Conservation (phyloP, 1,140 invertebrate species). For the Lepidurus apus region DNA sequence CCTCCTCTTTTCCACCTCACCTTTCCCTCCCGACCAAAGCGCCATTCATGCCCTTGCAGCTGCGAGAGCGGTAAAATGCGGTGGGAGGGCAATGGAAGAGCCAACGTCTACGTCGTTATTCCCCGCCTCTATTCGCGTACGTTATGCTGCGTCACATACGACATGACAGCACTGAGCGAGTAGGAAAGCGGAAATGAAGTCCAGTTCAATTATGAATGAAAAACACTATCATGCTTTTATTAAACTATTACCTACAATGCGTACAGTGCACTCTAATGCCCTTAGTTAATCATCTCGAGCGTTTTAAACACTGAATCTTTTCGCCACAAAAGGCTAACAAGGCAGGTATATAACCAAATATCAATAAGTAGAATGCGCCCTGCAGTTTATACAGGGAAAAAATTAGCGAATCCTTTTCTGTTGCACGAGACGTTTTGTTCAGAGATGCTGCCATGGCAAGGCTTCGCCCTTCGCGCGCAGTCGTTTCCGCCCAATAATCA, state of each 20-base stretch:
- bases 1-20: neutral
- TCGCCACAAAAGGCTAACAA: neutral
- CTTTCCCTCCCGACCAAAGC: conserved; percentile 11
- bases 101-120: neutral
- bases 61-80: neutral
- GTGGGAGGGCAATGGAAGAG: neutral
- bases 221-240: neutral
- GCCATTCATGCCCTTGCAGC: conserved; percentile 4
- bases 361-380: neutral
- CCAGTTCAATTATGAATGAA: neutral
- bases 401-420: neutral
- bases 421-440: neutral
- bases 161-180: neutral
- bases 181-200: neutral
- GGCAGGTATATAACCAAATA: neutral
- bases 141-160: neutral
- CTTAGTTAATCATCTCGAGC: too few relatives aligned
- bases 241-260: neutral
- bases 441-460: neutral
- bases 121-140: neutral
- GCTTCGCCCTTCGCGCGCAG: neutral
- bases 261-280: neutral
- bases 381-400: neutral
- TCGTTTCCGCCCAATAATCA: neutral
- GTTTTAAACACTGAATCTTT: neutral